These are phyloP conservation scores for Caenorhabditis elegans DNA, from an alignment of 1,140 invertebrate species.

Conservation along the genomic window WBcel235 BX284604.4:11012001-11012500, in stretches of 20 bases:
- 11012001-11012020: neutral
- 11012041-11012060: neutral
- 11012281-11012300: slow-evolving; percentile 53
- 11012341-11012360: slow-evolving; percentile 48
- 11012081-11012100: neutral
- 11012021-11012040: neutral
- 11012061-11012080: neutral
- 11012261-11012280: neutral
- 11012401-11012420: neutral
- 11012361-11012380: neutral
- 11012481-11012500: too few relatives aligned
- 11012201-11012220: neutral
- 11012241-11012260: neutral
- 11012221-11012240: neutral
- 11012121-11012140: neutral
- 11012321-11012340: slow-evolving; percentile 65
- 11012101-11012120: neutral
- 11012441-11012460: neutral
- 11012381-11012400: slow-evolving; percentile 13
- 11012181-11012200: neutral
- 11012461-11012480: too few relatives aligned
- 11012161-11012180: neutral
- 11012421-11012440: neutral
- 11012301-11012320: slow-evolving; percentile 58
- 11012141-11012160: neutral